Percentiles rank a stretch among this genome's conserved stretches.
Evolutionary conservation across 30 jellyfish, hydroid and myxozoan species (phyloP).

Genomic region (Aurelia sp.): DNA sequence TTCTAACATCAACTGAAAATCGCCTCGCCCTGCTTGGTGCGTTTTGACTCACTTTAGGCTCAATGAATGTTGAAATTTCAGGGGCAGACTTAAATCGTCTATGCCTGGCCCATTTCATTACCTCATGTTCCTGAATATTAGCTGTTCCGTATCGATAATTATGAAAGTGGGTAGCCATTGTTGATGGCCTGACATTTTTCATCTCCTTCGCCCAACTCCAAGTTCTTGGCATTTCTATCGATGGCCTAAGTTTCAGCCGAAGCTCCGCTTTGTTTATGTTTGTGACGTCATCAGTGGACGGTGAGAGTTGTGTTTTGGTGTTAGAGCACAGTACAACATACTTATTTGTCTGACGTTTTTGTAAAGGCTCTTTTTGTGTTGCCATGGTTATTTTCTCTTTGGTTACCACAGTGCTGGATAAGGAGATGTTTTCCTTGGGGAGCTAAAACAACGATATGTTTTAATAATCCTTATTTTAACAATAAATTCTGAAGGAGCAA

Average conservation of each 20-base stretch:
- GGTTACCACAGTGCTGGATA: too few species aligned
- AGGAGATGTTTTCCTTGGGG: too few species aligned
- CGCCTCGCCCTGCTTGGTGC: constrained; percentile 35
- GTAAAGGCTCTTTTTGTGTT: background rate
- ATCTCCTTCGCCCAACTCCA: constrained; percentile 36
- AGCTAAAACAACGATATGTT: too few species aligned
- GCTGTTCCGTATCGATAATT: constrained; percentile 53
- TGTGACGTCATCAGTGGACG: constrained; percentile 28
- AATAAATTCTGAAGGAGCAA: too few species aligned
- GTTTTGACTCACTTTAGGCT: constrained; percentile 45
- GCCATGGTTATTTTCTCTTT: too few species aligned
- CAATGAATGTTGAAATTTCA: background rate
- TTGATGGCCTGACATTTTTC: constrained; percentile 10
- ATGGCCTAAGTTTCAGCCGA: constrained; percentile 52
- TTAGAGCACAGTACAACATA: constrained; percentile 26
- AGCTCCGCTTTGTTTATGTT: constrained; percentile 37
- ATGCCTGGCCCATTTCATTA: background rate
- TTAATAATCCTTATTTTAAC: too few species aligned
- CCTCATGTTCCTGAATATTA: background rate
- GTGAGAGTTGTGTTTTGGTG: constrained; percentile 3
- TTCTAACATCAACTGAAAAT: constrained; percentile 10
- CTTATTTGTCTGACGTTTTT: background rate
- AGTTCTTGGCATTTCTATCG: constrained; percentile 22
- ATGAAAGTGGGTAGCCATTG: constrained; percentile 13
- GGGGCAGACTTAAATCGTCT: constrained; percentile 57